Evolutionary conservation across 2,797 vertebrate species (phyloP), one percentile per base, ranked within the genome.

Genomic region (Periparus ater): DNA sequence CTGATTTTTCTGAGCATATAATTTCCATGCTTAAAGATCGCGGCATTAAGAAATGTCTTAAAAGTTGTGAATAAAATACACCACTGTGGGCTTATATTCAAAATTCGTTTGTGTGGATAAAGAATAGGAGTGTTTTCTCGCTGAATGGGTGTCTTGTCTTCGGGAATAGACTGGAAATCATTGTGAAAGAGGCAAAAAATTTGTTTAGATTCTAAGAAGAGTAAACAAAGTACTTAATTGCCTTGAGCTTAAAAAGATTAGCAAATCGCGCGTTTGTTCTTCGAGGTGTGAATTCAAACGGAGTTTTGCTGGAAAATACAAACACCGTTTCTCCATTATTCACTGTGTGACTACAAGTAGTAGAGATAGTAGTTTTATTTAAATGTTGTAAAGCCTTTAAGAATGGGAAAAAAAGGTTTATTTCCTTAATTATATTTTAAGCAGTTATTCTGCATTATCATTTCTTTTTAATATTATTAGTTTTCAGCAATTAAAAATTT

Each of bases 41-140:
- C 48, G 26, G n/a, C 26, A 7, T 40, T 80, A 67, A 84, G 14
- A 63, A 63, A 63, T 17, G 3, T 7, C 45, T 73, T 23, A 16
- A 68, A 40, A 85, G 19, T 53, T 18, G 51, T 9, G 45, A 68
- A 58, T 55, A 81, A 80, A 94, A 81, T 25, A 74, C 73, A 81
- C 1, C 21, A 17, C 3, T 2, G 3, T 11, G 29, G 2, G 3
- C 77, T 88, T 77, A 2, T 9, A 11, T 32, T 89, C 32, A 57
- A 72, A 95, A 94, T 70, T 93, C 91, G 89, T 96, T 96, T 12
- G 32, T 61, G 63, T 15, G 17, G 42, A 47, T 86, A 75, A 89
- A 78, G 30, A 54, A 26, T n/a, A 47, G 48, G 79, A 78, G 44
- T 19, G 17, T 83, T 80, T 92, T 93, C 66, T n/a, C 54, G 38